Conservation (phyloP, 2,113 vertebrate species). For the Hucho hucho region DNA sequence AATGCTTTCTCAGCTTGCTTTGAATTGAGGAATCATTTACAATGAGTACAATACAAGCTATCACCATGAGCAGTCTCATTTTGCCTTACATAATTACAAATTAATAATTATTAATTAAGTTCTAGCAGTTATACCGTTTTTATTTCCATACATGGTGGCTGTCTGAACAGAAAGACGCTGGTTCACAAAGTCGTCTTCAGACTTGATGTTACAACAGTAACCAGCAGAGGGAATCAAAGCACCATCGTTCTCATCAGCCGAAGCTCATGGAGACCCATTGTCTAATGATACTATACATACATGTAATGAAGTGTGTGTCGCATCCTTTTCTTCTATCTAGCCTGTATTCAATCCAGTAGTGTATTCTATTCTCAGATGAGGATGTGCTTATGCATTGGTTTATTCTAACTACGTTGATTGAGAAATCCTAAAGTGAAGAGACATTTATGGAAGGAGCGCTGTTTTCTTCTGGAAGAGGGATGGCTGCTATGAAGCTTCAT, state of each 20-base stretch:
- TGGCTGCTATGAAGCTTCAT: neutral
- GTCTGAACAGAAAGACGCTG: neutral
- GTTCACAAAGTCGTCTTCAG: neutral
- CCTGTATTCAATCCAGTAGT: neutral
- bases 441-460: neutral
- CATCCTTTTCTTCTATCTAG: constrained; percentile 25
- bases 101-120: neutral
- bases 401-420: neutral
- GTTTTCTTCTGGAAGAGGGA: neutral
- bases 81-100: neutral
- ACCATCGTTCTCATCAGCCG: constrained; percentile 23
- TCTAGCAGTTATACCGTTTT: neutral
- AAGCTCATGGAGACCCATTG: constrained; percentile 15
- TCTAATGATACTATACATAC: constrained; percentile 19
- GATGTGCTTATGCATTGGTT: neutral
- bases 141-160: neutral
- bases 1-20: neutral
- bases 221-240: constrained; percentile 74
- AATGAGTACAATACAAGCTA: neutral
- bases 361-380: neutral
- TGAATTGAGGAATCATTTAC: neutral
- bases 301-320: constrained; percentile 30
- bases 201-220: constrained; percentile 26
- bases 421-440: neutral
- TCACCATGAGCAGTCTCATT: neutral